A percentile compares a stretch with the other conserved stretches of the same genome.
Evolutionary conservation across 1,140 invertebrate species (phyloP).

Genomic region (Ooceraea biroi): DNA sequence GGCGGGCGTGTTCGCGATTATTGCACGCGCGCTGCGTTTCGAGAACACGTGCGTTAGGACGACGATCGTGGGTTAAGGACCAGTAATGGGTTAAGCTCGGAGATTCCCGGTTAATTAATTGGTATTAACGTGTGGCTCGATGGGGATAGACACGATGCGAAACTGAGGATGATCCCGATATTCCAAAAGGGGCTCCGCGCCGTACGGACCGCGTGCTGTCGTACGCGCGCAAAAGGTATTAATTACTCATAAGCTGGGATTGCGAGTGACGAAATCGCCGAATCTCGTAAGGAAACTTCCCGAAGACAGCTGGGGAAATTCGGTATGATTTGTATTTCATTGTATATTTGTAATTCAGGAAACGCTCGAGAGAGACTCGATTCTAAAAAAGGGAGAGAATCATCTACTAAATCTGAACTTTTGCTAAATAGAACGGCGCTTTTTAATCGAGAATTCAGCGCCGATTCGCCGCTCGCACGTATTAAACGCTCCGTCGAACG

Average conservation of each 20-base stretch:
- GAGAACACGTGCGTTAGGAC: slow-evolving; percentile 66
- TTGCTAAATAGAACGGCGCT: slow-evolving; percentile 8
- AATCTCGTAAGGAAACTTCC: neutral
- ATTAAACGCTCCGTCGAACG: slow-evolving; percentile 35
- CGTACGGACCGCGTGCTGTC: neutral
- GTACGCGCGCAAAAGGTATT: neutral
- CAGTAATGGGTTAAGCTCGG: slow-evolving; percentile 72
- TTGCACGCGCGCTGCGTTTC: slow-evolving; percentile 59
- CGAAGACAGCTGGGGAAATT: neutral
- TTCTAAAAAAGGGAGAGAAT: neutral
- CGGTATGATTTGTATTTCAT: too few relatives aligned
- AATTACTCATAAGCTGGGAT: slow-evolving; percentile 13
- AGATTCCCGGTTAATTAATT: slow-evolving; percentile 76
- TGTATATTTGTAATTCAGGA: too few relatives aligned
- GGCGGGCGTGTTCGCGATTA: slow-evolving; percentile 70
- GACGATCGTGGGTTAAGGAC: slow-evolving; percentile 58
- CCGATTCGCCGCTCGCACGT: slow-evolving; percentile 1
- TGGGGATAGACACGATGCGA: slow-evolving; percentile 21
- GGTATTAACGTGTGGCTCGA: slow-evolving; percentile 67
- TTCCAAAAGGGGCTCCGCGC: slow-evolving; percentile 15
- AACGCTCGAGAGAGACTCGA: too few relatives aligned
- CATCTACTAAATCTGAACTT: neutral
- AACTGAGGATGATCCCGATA: slow-evolving; percentile 39
- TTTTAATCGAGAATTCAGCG: slow-evolving; percentile 37
- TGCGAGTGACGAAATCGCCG: neutral